phyloP scores from a whole-genome alignment of 35 echinoderm and acorn worm species.

The Stichopus chloronotus region DNA sequence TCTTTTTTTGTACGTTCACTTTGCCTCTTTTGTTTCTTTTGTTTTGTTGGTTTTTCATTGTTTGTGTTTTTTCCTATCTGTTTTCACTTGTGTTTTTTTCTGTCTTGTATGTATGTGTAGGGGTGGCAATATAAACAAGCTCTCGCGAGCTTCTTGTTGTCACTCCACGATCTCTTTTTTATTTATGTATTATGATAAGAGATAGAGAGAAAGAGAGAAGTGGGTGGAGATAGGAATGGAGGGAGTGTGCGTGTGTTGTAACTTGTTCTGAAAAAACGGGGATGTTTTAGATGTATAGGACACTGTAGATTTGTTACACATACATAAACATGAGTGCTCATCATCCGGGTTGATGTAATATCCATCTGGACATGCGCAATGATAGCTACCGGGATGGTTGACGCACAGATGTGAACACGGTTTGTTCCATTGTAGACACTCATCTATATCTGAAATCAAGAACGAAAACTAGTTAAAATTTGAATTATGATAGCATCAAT shows the following conservation, averaged over 20 bases:
- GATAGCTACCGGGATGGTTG: neutral
- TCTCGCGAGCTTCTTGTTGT: no score
- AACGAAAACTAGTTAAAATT: neutral
- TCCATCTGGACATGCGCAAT: neutral
- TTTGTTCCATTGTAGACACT: neutral
- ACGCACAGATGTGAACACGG: neutral
- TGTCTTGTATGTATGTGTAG: no score
- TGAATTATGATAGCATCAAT: neutral
- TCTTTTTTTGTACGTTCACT: no score
- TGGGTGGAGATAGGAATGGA: neutral
- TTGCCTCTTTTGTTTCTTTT: no score
- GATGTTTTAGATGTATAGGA: no score
- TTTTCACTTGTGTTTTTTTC: no score
- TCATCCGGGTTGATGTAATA: neutral
- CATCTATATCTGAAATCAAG: neutral
- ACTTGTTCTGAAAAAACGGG: neutral
- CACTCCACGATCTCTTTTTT: no score
- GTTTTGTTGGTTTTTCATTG: no score
- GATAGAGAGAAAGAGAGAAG: no score
- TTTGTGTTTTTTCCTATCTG: no score
- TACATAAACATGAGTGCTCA: neutral
- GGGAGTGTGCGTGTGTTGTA: neutral
- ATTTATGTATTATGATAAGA: no score
- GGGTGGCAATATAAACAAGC: no score
- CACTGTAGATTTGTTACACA: neutral